Evolutionary conservation across 1,140 invertebrate genomes (phyloP), one percentile per base, ranked within the genome.

Genomic region (Oryzaephilus surinamensis): DNA sequence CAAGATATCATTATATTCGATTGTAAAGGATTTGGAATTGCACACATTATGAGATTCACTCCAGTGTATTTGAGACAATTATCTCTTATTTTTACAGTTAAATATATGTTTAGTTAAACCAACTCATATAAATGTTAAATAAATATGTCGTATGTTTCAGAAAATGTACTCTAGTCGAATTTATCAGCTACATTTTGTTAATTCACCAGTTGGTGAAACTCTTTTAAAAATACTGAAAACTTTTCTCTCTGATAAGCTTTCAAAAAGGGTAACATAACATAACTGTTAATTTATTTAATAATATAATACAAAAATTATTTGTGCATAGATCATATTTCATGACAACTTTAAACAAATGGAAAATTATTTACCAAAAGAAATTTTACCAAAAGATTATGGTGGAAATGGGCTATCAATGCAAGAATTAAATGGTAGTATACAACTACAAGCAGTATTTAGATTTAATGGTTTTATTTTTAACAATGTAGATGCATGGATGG

Each of bases 401-500:
- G 33, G 33, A 14, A 26, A 36, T 4, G 33, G 28, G 18, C 26
- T n/a, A n/a, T 36, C 33, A 10, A 10, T 14, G n/a, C 23, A 36
- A 19, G 21, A 36, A 13, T 17, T 36, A 4, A 21, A 36, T 11
- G 33, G 33, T 36, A 15, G 19, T 19, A 12, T 19, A 11, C 8
- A 6, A 29, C 11, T 5, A 33, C 3, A 6, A 6, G 15, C 14
- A 35, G 2, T 8, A 13, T 35, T 33, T 8, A 18, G 3, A 13
- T 14, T 6, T n/a, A n/a, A n/a, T n/a, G n/a, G n/a, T n/a, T n/a
- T n/a, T n/a, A n/a, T n/a, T n/a, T n/a, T n/a, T 24, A 35, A 24
- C 15, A 14, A 6, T 36, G 11, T 15, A 29, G 27, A 5, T 6
- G 15, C 15, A 14, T 6, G 15, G 13, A 19, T 17, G n/a, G n/a